A percentile compares a stretch with the other conserved stretches of the same genome.
Conservation (phyloP, 2,888 invertebrate genomes). For the Drosophila atroscutellata region DNA sequence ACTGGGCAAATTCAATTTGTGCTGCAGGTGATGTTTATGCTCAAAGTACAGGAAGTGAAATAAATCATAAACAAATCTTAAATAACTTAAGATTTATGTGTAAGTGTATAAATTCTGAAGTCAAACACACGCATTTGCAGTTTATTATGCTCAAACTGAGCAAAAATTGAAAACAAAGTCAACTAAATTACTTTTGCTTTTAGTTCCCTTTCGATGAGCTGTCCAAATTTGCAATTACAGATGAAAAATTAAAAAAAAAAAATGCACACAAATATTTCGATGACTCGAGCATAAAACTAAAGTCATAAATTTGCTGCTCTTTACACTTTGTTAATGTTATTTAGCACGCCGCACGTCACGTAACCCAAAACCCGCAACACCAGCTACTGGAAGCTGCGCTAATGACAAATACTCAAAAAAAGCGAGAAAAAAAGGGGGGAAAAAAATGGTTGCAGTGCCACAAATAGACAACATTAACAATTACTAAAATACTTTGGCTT, state of each 20-base stretch:
- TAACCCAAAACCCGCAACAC: conserved; percentile 37
- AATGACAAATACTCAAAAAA: conserved; percentile 38
- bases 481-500: conserved; percentile 33
- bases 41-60: conserved; percentile 35
- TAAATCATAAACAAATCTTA: conserved; percentile 30
- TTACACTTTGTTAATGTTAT: conserved; percentile 61
- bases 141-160: neutral
- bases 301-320: conserved; percentile 59
- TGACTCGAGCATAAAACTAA: conserved; percentile 27
- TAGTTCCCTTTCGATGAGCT: conserved; percentile 31
- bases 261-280: conserved; percentile 44
- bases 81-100: conserved; percentile 17
- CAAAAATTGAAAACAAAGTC: neutral
- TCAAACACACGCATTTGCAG: neutral
- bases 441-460: conserved; percentile 20
- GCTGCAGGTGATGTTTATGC: conserved; percentile 5
- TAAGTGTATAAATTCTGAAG: conserved; percentile 1
- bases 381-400: conserved; percentile 40
- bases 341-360: conserved; percentile 64
- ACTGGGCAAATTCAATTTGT: neutral
- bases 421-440: neutral
- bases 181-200: conserved; percentile 29
- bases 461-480: conserved; percentile 28
- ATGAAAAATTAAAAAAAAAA: conserved; percentile 23
- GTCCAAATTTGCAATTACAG: conserved; percentile 53